Evolutionary conservation across 1,140 invertebrate species (phyloP).

Genomic region (Bilobella aurantiaca): DNA sequence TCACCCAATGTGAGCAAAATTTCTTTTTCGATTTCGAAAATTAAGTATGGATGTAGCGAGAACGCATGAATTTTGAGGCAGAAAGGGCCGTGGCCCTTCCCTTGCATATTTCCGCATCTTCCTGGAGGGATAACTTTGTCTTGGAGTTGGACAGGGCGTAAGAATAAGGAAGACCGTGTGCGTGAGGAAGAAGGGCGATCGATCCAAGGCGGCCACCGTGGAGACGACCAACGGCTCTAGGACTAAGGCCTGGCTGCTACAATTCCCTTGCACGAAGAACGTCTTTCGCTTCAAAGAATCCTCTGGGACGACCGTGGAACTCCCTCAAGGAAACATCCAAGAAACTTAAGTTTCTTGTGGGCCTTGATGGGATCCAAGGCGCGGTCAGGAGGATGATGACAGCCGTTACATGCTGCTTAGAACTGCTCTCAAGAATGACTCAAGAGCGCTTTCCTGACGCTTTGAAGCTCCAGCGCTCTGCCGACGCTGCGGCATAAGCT

Average conservation of each 20-base stretch:
- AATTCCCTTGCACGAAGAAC: slow-evolving; percentile 4
- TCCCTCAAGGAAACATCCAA: slow-evolving; percentile 7
- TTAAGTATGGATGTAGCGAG: no score
- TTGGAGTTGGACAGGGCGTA: background rate
- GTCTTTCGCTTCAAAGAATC: background rate
- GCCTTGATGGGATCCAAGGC: background rate
- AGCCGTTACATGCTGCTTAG: background rate
- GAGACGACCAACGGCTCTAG: no score
- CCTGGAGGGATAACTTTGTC: background rate
- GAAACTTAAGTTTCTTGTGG: background rate
- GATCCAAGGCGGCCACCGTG: background rate
- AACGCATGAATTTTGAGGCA: no score
- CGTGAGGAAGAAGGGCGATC: background rate
- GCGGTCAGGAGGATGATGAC: slow-evolving; percentile 12
- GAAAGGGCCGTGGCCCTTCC: background rate
- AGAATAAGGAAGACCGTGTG: background rate
- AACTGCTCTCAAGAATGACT: background rate
- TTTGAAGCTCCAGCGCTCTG: no score
- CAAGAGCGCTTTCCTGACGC: no score
- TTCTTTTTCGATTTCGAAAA: no score
- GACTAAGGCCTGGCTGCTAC: no score
- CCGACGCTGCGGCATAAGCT: no score
- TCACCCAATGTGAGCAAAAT: no score
- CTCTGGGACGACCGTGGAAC: background rate
- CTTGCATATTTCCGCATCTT: background rate